Conservation (phyloP, 2,113 vertebrate genomes). For the Sigmodon hispidus region DNA sequence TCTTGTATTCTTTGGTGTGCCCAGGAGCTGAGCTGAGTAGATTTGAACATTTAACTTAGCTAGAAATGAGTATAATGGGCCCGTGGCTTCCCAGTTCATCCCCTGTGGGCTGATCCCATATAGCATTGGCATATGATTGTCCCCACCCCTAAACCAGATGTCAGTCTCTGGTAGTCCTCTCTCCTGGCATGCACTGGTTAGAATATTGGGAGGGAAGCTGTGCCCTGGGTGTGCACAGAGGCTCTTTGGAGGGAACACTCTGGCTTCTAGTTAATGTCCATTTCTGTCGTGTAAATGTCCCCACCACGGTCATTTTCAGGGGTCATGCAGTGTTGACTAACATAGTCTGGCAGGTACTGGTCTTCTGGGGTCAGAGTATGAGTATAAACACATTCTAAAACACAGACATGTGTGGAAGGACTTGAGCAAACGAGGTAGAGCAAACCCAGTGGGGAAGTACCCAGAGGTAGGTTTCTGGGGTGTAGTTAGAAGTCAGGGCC, state of each 20-base stretch:
- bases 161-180: not conserved
- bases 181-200: no score
- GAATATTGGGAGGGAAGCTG: no score
- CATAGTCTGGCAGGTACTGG: not conserved
- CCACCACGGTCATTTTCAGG: not conserved
- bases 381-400: not conserved
- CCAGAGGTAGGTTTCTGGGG: no score
- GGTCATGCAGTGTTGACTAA: not conserved
- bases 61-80: not conserved
- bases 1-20: not conserved
- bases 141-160: not conserved
- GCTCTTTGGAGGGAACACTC: not conserved
- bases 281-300: not conserved
- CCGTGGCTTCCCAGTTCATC: not conserved
- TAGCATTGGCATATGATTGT: not conserved
- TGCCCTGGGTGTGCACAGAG: no score
- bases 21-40: not conserved
- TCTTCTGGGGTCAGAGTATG: not conserved
- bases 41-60: not conserved
- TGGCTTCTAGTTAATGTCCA: not conserved
- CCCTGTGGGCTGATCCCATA: not conserved
- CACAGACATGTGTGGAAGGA: not conserved
- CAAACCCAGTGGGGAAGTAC: not conserved
- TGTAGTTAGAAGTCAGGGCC: not conserved
- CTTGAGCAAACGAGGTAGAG: not conserved